These are phyloP conservation scores for Cuniculus paca DNA, from an alignment of 2,797 vertebrate species.

Conservation along the genomic window DNA sequence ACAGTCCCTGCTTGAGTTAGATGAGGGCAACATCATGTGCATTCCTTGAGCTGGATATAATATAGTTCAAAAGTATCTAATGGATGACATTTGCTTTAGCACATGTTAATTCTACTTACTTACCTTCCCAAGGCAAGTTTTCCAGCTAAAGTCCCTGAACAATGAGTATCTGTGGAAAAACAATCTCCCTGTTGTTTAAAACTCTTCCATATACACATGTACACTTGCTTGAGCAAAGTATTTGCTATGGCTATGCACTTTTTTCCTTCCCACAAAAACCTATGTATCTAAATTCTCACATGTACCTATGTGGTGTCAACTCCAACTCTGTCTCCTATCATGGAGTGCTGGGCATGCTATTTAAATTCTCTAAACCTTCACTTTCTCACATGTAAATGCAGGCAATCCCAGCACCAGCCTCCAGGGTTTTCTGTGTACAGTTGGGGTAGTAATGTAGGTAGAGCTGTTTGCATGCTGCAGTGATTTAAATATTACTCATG, in stretches of 20 bases:
- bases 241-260: background rate
- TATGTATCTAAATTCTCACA: background rate
- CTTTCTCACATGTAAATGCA: slow-evolving; percentile 1
- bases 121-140: background rate
- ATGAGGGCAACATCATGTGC: background rate
- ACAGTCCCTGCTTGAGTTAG: background rate
- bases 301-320: background rate
- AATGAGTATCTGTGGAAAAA: background rate
- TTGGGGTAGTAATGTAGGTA: fast-evolving
- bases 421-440: background rate
- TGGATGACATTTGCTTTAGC: background rate
- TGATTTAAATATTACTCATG: background rate
- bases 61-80: background rate
- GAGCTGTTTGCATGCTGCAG: background rate
- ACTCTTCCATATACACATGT: background rate
- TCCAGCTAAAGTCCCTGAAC: background rate
- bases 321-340: background rate
- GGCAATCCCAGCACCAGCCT: background rate
- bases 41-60: background rate
- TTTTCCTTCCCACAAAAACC: background rate
- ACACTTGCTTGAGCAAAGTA: background rate
- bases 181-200: background rate
- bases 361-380: background rate
- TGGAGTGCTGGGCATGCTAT: background rate
- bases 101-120: background rate